A percentile compares a stretch with the other conserved stretches of the same genome.
phyloP scores from a whole-genome alignment of 2,113 vertebrate genomes.

The Okapia johnstoni region DNA sequence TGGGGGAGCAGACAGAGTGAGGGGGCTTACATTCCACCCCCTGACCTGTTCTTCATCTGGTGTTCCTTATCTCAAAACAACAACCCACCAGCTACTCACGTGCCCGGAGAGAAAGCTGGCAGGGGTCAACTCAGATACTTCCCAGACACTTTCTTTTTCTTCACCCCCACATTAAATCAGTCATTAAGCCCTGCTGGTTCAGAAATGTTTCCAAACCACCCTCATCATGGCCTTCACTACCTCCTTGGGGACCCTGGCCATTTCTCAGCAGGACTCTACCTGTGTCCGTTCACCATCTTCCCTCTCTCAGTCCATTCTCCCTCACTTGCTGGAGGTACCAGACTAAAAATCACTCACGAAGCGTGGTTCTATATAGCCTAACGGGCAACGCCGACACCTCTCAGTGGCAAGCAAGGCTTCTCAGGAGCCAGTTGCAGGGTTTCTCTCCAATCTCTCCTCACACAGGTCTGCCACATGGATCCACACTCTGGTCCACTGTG shows the following conservation, averaged over 20 bases:
- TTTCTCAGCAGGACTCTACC: neutral
- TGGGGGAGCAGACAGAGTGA: fast-evolving
- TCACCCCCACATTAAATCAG: neutral
- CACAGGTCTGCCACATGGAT: neutral
- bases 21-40: neutral
- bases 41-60: neutral
- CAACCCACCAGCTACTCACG: neutral
- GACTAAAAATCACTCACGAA: neutral
- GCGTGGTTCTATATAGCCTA: neutral
- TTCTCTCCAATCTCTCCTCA: neutral
- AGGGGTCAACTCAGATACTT: neutral
- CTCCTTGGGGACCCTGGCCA: neutral
- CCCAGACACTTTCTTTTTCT: neutral
- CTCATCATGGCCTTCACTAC: too few relatives aligned
- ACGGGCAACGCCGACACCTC: neutral
- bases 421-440: neutral
- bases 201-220: neutral
- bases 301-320: neutral
- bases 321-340: neutral
- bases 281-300: neutral
- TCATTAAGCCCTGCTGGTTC: neutral
- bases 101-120: neutral
- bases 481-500: fast-evolving
- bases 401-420: neutral
- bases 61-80: neutral